Conservation (phyloP, 2,797 vertebrate genomes). For the Mormyrus proboscirostris region DNA sequence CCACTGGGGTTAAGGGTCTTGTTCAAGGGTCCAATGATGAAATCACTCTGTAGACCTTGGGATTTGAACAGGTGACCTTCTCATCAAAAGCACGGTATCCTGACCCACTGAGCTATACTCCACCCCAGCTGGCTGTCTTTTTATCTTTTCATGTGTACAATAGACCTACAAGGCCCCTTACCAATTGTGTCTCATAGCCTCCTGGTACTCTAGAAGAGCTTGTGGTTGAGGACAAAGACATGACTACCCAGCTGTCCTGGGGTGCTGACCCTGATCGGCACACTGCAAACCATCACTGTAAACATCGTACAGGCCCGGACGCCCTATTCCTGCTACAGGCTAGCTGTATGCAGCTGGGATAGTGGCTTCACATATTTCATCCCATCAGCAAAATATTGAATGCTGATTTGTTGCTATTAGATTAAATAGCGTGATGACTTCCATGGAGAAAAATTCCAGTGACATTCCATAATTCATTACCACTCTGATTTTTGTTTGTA, state of each 20-base stretch:
- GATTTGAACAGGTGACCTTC: background rate
- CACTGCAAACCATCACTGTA: slow-evolving; percentile 56
- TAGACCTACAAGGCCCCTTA: slow-evolving; percentile 21
- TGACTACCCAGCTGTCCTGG: slow-evolving; percentile 73
- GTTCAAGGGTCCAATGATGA: background rate
- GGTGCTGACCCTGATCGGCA: slow-evolving; percentile 71
- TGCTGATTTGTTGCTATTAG: background rate
- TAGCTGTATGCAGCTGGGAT: background rate
- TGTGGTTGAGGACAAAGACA: slow-evolving; percentile 67
- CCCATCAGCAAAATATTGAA: background rate
- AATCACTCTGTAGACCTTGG: background rate
- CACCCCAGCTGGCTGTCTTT: background rate
- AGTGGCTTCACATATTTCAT: background rate
- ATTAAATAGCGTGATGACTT: background rate
- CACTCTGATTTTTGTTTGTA: slow-evolving; percentile 9
- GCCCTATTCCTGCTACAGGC: slow-evolving; percentile 59
- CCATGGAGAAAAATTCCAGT: background rate
- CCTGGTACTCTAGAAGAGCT: slow-evolving; percentile 74
- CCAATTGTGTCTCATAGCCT: slow-evolving; percentile 56
- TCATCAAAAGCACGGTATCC: background rate
- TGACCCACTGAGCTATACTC: background rate
- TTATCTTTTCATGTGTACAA: slow-evolving; percentile 24
- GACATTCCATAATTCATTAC: background rate
- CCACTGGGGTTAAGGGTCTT: background rate
- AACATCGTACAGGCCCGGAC: slow-evolving; percentile 72